Base-by-base conservation (phyloP, 2,113 vertebrate species). In the Epinephelus lanceolatus region DNA sequence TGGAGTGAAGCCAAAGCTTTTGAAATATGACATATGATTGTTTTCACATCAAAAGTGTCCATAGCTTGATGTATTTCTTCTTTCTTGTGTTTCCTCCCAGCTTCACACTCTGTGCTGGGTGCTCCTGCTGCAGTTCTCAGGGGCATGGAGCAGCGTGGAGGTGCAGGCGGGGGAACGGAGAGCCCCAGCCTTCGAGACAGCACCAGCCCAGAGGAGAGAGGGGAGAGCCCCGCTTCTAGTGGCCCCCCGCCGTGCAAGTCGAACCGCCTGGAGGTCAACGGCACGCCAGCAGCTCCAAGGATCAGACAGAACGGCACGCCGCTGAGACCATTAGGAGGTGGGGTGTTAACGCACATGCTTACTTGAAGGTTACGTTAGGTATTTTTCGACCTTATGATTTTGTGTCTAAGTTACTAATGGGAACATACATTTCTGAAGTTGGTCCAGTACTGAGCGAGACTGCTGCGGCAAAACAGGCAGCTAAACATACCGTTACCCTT, bases 201-300 rank as follows among this genome's bases (percentile, higher is more conserved):
- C 2, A 5, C 21, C 83, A 91, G 89, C 57, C 89, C 97, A 8
- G 97, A 98, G 89, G 94, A 89, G 37, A 63, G 78, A n/a, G 84
- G 70, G 94, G 94, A 81, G 33, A 98, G 97, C 88, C 98, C 97
- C 1, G 96, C 96, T 69, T 95, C 95, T 80, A 96, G 96, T 71
- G 96, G 95, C 0, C 95, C 96, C 42, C 96, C 96, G 6, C 96
- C 96, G 1, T 95, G 92, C 86, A 98, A 98, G 92, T 89, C 96
- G 93, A 95, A 96, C 89, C 92, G 96, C 55, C 90, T 96, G 89
- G 97, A 98, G 93, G 96, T 97, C 95, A 98, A 98, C 62, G 97
- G 97, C 83, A 97, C 96, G 92, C 97, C 97, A 42, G 95, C 96
- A 71, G 96, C 97, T 84, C 95, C 96, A 53, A 96, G 95, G 33